Evolutionary conservation across 23 tunicate genomes (phyloP).

Genomic region (Botrylloides violaceus): DNA sequence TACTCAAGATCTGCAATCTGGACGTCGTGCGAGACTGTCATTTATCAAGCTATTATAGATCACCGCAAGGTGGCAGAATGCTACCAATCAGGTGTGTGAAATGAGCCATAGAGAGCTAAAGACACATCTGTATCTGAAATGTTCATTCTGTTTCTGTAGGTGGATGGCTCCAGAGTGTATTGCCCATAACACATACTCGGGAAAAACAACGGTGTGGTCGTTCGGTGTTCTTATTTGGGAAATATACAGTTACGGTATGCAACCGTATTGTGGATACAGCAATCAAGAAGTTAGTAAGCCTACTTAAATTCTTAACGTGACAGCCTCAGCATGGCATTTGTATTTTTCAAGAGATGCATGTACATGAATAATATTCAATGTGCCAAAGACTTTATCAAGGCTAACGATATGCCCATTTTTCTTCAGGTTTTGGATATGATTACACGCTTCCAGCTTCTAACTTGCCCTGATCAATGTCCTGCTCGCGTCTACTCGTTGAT

Average conservation of each 20-base stretch:
- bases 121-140: no score
- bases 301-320: not conserved
- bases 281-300: conserved; percentile 62
- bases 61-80: conserved; percentile 93
- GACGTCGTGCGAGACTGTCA: conserved; percentile 87
- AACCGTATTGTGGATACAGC: conserved; percentile 96
- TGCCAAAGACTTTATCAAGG: no score
- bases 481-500: conserved; percentile 83
- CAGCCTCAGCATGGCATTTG: no score
- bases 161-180: conserved; percentile 98
- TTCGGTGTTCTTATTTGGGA: conserved; percentile 94
- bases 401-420: not conserved
- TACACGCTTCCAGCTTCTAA: conserved; percentile 51
- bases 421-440: conserved; percentile 74
- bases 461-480: conserved; percentile 98
- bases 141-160: no score
- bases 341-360: no score
- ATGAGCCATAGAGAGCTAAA: not conserved
- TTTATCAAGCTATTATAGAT: conserved; percentile 73
- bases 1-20: conserved; percentile 68
- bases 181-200: conserved; percentile 50
- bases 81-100: conserved; percentile 76
- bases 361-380: no score
- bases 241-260: conserved; percentile 78
- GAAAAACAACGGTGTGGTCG: conserved; percentile 86